phyloP scores from a whole-genome alignment of 2,113 vertebrate species.

The Pycnonotus jocosus region DNA sequence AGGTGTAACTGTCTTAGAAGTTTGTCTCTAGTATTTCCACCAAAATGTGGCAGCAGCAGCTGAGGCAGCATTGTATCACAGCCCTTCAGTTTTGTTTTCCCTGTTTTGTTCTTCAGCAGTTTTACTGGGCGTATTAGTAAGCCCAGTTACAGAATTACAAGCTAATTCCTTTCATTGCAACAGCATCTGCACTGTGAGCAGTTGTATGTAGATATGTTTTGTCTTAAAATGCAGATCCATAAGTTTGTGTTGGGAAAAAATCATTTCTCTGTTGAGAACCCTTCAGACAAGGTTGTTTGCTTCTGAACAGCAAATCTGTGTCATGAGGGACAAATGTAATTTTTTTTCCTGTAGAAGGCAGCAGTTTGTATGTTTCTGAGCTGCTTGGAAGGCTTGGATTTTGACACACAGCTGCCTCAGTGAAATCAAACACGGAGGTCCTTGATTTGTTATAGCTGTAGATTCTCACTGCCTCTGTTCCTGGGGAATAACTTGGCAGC shows the following conservation, averaged over 20 bases:
- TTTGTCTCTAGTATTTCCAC: background rate
- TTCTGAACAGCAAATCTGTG: background rate
- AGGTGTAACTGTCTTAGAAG: background rate
- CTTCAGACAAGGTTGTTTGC: background rate
- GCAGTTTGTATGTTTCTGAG: background rate
- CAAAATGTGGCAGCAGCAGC: background rate
- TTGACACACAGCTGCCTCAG: background rate
- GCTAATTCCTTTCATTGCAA: background rate
- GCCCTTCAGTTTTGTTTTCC: background rate
- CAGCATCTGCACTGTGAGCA: background rate
- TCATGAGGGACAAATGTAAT: background rate
- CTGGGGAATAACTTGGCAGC: slow-evolving; percentile 22
- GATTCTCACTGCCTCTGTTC: background rate
- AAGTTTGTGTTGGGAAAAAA: background rate
- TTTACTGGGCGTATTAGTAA: background rate
- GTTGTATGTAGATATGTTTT: background rate
- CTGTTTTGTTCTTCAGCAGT: background rate
- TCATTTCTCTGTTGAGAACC: background rate
- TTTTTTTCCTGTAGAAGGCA: background rate
- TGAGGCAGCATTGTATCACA: background rate
- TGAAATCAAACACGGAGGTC: background rate
- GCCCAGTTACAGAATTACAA: background rate
- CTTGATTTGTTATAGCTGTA: slow-evolving; percentile 34
- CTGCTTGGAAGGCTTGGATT: background rate
- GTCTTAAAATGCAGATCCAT: background rate